A percentile compares a stretch with the other conserved stretches of the same genome.
Evolutionary conservation across 2,888 invertebrate genomes (phyloP).

Genomic region (Acronicta alni): DNA sequence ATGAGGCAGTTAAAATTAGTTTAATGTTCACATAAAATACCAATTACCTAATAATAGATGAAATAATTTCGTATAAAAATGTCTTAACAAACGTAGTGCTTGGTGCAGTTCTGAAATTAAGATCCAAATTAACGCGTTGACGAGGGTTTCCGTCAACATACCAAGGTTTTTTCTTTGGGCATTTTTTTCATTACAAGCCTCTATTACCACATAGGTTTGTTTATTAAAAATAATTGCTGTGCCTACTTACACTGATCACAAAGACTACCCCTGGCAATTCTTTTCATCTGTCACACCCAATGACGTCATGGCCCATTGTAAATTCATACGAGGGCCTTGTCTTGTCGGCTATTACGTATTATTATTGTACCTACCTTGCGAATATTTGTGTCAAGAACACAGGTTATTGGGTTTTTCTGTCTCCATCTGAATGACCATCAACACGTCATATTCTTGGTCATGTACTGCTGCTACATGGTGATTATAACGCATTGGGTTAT

Average conservation of each 20-base stretch:
- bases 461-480: conserved; percentile 11
- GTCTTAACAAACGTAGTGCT: neutral
- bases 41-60: too few relatives aligned
- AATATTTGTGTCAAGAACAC: conserved; percentile 62
- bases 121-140: neutral
- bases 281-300: conserved; percentile 73
- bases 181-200: conserved; percentile 19
- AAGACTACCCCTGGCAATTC: conserved; percentile 68
- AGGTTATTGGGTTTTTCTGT: conserved; percentile 50
- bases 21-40: too few relatives aligned
- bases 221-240: conserved; percentile 49
- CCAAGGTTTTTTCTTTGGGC: conserved; percentile 9
- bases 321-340: conserved; percentile 61
- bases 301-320: conserved; percentile 65
- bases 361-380: conserved; percentile 32
- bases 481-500: conserved; percentile 37
- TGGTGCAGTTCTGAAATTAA: neutral
- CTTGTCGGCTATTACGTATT: conserved; percentile 54
- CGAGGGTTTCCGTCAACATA: conserved; percentile 2
- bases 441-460: conserved; percentile 32
- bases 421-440: conserved; percentile 32
- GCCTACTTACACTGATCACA: conserved; percentile 38
- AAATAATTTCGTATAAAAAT: neutral
- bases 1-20: too few relatives aligned
- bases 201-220: conserved; percentile 21